Evolutionary conservation across 2,113 vertebrate species (phyloP).

Genomic region (Hydropotes inermis): DNA sequence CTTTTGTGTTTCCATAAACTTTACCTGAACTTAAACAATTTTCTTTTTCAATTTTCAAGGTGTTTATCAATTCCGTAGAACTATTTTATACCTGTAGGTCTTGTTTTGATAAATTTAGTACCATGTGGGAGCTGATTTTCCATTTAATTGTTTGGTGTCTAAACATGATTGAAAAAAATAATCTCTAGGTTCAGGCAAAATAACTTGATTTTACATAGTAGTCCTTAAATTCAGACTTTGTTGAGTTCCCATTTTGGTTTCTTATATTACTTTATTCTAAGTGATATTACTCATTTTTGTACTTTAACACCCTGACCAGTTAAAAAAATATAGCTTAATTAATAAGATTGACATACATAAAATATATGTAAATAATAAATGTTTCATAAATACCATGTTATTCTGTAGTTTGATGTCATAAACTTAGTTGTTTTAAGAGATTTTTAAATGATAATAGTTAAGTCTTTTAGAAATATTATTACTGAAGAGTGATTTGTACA

Average conservation of each 20-base stretch:
- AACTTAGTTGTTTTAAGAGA: slow-evolving; percentile 21
- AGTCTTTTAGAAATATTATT: background rate
- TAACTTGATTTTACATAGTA: slow-evolving; percentile 13
- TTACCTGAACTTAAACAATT: background rate
- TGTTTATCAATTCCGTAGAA: background rate
- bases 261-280: background rate
- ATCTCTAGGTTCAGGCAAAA: background rate
- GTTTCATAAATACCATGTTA: background rate
- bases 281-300: slow-evolving; percentile 25
- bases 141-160: slow-evolving; percentile 16
- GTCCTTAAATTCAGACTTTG: slow-evolving; percentile 31
- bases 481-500: slow-evolving; percentile 49
- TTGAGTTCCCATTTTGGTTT: background rate
- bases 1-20: background rate
- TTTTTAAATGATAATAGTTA: slow-evolving; percentile 38
- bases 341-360: background rate
- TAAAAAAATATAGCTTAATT: background rate
- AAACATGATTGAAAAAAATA: slow-evolving; percentile 22
- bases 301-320: background rate
- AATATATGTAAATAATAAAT: background rate
- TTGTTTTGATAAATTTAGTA: slow-evolving; percentile 36
- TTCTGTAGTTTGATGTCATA: background rate
- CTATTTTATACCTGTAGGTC: background rate
- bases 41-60: background rate
- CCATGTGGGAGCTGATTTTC: background rate